phyloP scores from a whole-genome alignment of 2,113 vertebrate species.

The human (Homo sapiens) region DNA sequence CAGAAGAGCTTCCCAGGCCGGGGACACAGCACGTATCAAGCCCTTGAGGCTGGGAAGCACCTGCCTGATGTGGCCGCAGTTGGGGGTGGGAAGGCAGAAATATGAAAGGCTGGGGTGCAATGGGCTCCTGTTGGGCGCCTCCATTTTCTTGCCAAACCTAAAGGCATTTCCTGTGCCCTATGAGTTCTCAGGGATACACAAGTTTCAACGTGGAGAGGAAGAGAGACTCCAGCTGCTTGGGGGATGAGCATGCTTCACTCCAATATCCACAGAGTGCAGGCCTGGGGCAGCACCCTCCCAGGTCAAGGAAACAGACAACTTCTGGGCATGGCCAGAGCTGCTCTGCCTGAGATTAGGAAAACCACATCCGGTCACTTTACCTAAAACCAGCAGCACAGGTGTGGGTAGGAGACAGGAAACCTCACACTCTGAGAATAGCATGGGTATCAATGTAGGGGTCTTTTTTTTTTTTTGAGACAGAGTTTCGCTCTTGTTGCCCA shows the following conservation, averaged over 20 bases:
- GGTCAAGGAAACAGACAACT: background rate
- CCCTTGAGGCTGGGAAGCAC: background rate
- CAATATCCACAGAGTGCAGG: background rate
- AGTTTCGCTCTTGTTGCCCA: no score
- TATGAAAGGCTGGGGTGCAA: rapidly evolving
- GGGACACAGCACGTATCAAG: background rate
- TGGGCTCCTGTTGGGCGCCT: rapidly evolving
- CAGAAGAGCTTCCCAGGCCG: background rate
- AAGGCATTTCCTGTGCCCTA: background rate
- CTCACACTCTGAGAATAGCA: rapidly evolving
- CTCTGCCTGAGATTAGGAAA: background rate
- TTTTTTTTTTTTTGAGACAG: no score
- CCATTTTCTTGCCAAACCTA: background rate
- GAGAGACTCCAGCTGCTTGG: background rate
- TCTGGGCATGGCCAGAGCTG: background rate
- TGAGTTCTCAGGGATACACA: background rate
- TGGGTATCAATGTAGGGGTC: rapidly evolving
- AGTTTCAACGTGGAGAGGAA: background rate
- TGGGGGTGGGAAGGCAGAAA: rapidly evolving
- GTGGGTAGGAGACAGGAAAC: rapidly evolving
- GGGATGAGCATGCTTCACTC: background rate
- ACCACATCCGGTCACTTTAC: background rate
- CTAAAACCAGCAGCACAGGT: background rate
- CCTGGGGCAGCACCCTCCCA: background rate
- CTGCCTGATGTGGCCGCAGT: background rate